Conservation (phyloP, 2,797 vertebrate species). For the Protosalanx chinensis region DNA sequence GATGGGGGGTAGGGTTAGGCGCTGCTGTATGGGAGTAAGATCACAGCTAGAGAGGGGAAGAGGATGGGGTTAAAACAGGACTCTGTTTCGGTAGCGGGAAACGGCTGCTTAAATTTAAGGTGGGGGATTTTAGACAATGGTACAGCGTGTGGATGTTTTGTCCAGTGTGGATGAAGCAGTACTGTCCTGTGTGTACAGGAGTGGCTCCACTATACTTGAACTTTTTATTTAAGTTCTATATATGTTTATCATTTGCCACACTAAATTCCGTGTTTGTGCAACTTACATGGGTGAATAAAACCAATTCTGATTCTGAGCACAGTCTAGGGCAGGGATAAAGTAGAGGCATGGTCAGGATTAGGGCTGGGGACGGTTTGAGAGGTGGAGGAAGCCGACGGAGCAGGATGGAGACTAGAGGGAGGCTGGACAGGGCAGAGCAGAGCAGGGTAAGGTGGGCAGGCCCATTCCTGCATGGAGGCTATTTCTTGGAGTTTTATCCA, state of each 20-base stretch:
- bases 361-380: background rate
- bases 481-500: conserved; percentile 38
- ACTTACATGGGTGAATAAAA: no score
- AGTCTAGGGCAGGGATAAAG: conserved; percentile 9
- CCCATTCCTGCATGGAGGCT: conserved; percentile 46
- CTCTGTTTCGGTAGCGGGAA: background rate
- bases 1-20: background rate
- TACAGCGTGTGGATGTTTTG: background rate
- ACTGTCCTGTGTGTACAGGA: background rate
- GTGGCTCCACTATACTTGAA: conserved; percentile 6
- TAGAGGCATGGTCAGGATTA: conserved; percentile 1
- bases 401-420: background rate
- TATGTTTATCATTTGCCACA: no score
- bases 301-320: conserved; percentile 4
- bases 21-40: background rate
- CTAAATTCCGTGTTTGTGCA: no score
- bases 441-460: conserved; percentile 41
- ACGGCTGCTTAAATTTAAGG: background rate
- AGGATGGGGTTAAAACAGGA: background rate
- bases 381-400: no score
- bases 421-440: conserved; percentile 35
- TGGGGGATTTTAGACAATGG: background rate
- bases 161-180: background rate
- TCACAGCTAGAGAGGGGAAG: background rate
- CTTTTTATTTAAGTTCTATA: no score